phyloP scores from a whole-genome alignment of 2,888 invertebrate species.

The Lycia hirtaria region DNA sequence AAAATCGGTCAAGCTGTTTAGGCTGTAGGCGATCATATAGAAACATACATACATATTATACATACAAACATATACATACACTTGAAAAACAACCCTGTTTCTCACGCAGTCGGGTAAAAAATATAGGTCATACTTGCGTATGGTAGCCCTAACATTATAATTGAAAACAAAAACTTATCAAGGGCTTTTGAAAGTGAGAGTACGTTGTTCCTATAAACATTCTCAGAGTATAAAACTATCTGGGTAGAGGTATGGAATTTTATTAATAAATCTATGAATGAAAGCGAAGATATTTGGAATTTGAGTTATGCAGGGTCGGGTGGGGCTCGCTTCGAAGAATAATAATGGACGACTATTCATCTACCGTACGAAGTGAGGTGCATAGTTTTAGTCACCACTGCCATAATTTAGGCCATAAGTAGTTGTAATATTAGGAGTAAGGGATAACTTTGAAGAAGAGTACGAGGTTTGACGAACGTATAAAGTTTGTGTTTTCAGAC shows the following conservation, averaged over 20 bases:
- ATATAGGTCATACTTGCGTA: background rate
- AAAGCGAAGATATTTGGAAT: constrained; percentile 35
- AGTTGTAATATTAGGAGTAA: background rate
- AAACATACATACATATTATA: too few relatives aligned
- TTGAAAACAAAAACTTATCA: constrained; percentile 19
- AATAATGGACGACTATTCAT: constrained; percentile 26
- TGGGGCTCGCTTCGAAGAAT: constrained; percentile 26
- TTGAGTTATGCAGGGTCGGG: constrained; percentile 26
- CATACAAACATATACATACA: too few relatives aligned
- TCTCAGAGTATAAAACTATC: constrained; percentile 31
- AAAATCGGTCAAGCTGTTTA: too few relatives aligned
- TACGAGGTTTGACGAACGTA: too few relatives aligned
- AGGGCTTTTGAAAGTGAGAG: constrained; percentile 35
- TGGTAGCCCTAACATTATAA: constrained; percentile 6
- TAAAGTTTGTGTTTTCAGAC: too few relatives aligned
- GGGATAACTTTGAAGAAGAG: too few relatives aligned
- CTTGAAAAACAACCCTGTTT: too few relatives aligned
- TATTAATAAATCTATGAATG: constrained; percentile 39
- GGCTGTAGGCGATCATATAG: too few relatives aligned
- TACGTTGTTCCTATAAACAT: background rate
- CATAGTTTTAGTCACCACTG: constrained; percentile 24
- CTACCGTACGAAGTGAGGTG: constrained; percentile 21
- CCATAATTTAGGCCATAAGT: constrained; percentile 19
- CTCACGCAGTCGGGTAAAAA: too few relatives aligned
- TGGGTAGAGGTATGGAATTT: constrained; percentile 35